Conservation (phyloP, 2,797 vertebrate species). For the Sebastes cheni region DNA sequence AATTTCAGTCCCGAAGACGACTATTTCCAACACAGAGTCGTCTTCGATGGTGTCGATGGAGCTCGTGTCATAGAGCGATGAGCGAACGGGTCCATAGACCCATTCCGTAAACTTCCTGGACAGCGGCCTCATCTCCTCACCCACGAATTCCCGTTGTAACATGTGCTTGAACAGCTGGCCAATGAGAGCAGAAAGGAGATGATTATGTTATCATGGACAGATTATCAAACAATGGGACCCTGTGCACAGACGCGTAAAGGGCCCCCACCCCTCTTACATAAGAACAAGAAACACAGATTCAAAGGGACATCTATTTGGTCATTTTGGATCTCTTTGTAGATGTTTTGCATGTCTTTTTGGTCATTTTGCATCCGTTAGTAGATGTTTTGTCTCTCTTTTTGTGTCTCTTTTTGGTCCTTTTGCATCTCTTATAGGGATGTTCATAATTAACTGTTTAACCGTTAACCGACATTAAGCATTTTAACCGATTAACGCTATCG, state of each 20-base stretch:
- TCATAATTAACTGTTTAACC: too few species aligned
- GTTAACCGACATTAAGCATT: too few species aligned
- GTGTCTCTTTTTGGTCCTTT: not conserved
- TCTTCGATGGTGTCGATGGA: constrained; percentile 88
- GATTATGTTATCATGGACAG: not conserved
- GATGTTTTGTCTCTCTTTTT: not conserved
- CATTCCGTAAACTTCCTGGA: constrained; percentile 93
- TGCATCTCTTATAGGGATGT: too few species aligned
- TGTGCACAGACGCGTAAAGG: not conserved
- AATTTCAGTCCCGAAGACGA: constrained; percentile 87
- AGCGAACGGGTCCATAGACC: constrained; percentile 91
- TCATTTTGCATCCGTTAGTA: not conserved
- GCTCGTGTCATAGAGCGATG: constrained; percentile 89
- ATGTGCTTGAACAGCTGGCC: constrained; percentile 89
- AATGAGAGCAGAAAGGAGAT: not conserved
- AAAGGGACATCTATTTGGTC: not conserved
- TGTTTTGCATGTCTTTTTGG: not conserved
- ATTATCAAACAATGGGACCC: not conserved
- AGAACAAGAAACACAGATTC: not conserved
- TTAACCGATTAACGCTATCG: too few species aligned
- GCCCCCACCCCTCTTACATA: too few species aligned
- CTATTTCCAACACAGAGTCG: constrained; percentile 90
- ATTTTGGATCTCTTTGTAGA: not conserved
- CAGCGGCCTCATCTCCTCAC: constrained; percentile 84
- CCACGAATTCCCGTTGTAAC: constrained; percentile 87